Percentiles rank a stretch among this genome's conserved stretches.
These are phyloP conservation scores for Cyrtodaria siliqua DNA, from an alignment of 2,888 invertebrate species.

Conservation along the genomic window DNA sequence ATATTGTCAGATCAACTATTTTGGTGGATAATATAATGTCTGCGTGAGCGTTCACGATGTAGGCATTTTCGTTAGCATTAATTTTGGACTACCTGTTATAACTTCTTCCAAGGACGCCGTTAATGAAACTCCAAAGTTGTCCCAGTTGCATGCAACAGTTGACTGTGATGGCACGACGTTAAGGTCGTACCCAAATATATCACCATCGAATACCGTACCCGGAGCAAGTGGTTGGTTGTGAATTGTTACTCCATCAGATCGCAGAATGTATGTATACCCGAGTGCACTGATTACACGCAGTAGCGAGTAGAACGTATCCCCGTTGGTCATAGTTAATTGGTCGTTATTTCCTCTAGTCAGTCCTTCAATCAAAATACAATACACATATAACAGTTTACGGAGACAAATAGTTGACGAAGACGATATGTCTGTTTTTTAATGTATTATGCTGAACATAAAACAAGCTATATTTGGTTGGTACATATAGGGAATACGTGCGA, in stretches of 20 bases:
- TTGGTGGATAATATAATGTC: too few species aligned
- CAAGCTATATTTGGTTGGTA: too few species aligned
- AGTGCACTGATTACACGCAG: slow-evolving; percentile 70
- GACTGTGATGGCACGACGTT: slow-evolving; percentile 53
- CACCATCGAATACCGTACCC: slow-evolving; percentile 70
- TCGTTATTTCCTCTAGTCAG: slow-evolving; percentile 57
- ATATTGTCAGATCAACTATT: too few species aligned
- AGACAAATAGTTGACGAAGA: too few species aligned
- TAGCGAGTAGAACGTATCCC: slow-evolving; percentile 68
- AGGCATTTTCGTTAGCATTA: too few species aligned
- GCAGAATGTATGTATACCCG: slow-evolving; percentile 59
- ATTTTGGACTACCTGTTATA: slow-evolving; percentile 28
- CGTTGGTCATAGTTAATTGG: slow-evolving; percentile 63
- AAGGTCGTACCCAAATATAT: slow-evolving; percentile 65
- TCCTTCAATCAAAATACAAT: too few species aligned
- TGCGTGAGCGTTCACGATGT: too few species aligned
- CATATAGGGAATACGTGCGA: too few species aligned
- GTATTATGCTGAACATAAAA: too few species aligned
- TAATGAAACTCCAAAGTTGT: slow-evolving; percentile 67
- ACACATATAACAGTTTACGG: too few species aligned
- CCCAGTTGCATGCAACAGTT: slow-evolving; percentile 73
- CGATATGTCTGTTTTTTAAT: too few species aligned
- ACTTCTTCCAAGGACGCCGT: slow-evolving; percentile 1
- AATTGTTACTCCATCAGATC: slow-evolving; percentile 72
- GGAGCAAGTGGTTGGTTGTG: slow-evolving; percentile 69